Evolutionary conservation across 2,113 vertebrate species (phyloP).

Genomic region (Apodemus sylvaticus): DNA sequence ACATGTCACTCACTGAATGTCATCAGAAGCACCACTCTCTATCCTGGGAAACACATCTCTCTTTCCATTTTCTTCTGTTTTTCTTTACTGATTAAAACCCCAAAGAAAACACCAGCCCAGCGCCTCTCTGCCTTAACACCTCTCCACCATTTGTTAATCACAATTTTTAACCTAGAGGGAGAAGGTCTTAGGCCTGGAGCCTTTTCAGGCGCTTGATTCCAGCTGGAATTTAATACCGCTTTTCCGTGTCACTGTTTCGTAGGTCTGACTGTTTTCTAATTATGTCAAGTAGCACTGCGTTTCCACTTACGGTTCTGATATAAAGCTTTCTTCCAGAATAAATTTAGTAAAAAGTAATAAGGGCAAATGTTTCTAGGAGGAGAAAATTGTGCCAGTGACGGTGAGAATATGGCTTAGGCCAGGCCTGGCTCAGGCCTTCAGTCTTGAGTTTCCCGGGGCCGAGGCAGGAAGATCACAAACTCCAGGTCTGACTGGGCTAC

Average conservation of each 20-base stretch:
- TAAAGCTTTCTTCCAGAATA: conserved; percentile 49
- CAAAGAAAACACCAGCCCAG: background rate
- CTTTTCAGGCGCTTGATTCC: conserved; percentile 6
- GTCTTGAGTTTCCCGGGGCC: background rate
- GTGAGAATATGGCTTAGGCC: background rate
- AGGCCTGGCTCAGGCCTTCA: background rate
- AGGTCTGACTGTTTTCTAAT: conserved; percentile 24
- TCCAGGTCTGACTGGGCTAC: background rate
- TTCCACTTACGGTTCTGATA: conserved; percentile 23
- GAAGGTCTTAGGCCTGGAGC: conserved; percentile 1
- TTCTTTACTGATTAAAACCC: conserved; percentile 16
- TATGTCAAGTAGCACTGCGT: background rate
- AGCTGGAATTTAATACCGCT: conserved; percentile 25
- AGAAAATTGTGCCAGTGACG: background rate
- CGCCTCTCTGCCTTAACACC: background rate
- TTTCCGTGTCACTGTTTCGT: conserved; percentile 28
- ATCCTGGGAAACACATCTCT: background rate
- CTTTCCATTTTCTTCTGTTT: background rate
- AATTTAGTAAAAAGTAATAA: conserved; percentile 16
- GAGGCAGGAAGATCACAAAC: background rate
- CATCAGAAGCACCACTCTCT: background rate
- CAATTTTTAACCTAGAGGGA: conserved; percentile 39
- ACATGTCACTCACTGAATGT: background rate
- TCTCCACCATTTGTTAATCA: background rate
- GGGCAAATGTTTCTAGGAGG: background rate